These are phyloP conservation scores for Charaxes varanes DNA, from an alignment of 1,140 invertebrate species.

Conservation along the genomic window DNA sequence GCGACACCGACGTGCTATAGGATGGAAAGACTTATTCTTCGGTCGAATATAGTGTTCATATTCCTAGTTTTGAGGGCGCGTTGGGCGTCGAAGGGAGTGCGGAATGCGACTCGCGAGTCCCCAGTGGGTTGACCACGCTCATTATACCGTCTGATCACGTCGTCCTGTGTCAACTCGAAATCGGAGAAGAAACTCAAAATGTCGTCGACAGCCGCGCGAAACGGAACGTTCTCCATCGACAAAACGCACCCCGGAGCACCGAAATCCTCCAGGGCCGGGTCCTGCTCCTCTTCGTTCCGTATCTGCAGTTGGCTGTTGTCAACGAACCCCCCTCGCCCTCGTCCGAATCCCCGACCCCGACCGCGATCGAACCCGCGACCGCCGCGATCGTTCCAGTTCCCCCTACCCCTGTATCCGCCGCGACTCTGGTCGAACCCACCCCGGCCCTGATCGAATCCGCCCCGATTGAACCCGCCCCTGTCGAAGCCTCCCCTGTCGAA, in stretches of 20 bases:
- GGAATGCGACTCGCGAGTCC: constrained; percentile 90
- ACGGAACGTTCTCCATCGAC: constrained; percentile 89
- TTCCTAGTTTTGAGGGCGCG: constrained; percentile 77
- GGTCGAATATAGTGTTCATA: constrained; percentile 50
- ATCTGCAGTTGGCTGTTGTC: constrained; percentile 30
- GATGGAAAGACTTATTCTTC: constrained; percentile 49
- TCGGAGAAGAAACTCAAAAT: constrained; percentile 90
- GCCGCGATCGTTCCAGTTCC: constrained; percentile 30
- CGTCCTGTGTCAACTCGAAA: constrained; percentile 82
- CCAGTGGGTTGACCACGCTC: constrained; percentile 90
- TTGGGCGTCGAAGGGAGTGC: constrained; percentile 82
- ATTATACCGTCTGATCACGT: constrained; percentile 88
- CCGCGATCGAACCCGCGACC: constrained; percentile 29
- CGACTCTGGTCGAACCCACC: constrained; percentile 39
- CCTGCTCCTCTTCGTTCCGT: constrained; percentile 37
- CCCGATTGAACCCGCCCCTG: constrained; percentile 32
- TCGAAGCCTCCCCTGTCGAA: constrained; percentile 42
- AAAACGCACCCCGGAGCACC: constrained; percentile 88
- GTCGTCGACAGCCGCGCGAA: constrained; percentile 88
- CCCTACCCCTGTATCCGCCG: constrained; percentile 40
- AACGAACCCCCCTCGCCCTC: constrained; percentile 46
- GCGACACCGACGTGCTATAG: constrained; percentile 36
- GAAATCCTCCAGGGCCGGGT: constrained; percentile 76
- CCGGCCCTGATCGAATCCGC: constrained; percentile 36
- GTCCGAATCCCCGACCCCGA: constrained; percentile 34